phyloP scores from a whole-genome alignment of 1,140 invertebrate genomes.

The Scaptomyza hsui region DNA sequence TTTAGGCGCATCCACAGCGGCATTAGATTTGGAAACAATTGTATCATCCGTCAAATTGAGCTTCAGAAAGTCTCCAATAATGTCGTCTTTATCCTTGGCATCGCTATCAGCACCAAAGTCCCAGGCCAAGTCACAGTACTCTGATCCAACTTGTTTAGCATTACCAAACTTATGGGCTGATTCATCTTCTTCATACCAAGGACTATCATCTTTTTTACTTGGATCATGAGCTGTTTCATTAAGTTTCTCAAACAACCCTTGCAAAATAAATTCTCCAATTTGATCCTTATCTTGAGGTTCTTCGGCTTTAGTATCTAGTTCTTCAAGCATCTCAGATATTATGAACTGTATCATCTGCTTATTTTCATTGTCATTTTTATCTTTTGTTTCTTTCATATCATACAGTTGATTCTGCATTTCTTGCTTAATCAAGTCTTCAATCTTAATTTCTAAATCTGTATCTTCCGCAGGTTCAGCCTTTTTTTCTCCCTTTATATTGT shows the following conservation, averaged over 20 bases:
- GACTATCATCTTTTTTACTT: slow-evolving; percentile 1
- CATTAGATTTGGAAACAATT: not conserved
- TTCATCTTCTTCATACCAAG: slow-evolving; percentile 17
- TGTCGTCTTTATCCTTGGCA: slow-evolving; percentile 6
- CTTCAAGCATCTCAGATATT: no score
- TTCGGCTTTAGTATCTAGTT: not conserved
- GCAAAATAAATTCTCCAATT: not conserved
- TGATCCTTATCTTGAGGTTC: not conserved
- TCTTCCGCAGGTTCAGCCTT: no score
- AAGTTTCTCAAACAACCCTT: not conserved
- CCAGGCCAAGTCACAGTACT: slow-evolving; percentile 1
- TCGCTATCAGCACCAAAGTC: slow-evolving; percentile 8
- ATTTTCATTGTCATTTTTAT: no score
- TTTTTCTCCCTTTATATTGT: no score
- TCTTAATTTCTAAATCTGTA: no score
- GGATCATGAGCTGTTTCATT: not conserved
- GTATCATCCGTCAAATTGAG: slow-evolving; percentile 4
- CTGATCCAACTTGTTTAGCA: slow-evolving; percentile 11
- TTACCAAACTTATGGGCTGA: not conserved
- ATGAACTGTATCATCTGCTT: no score
- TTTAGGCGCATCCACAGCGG: not conserved
- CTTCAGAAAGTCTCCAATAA: slow-evolving; percentile 31
- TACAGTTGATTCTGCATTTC: no score
- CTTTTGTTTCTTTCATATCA: no score
- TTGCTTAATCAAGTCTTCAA: no score